These are phyloP conservation scores for Dysdera silvatica DNA, from an alignment of 1,140 invertebrate species.

Conservation along the genomic window DNA sequence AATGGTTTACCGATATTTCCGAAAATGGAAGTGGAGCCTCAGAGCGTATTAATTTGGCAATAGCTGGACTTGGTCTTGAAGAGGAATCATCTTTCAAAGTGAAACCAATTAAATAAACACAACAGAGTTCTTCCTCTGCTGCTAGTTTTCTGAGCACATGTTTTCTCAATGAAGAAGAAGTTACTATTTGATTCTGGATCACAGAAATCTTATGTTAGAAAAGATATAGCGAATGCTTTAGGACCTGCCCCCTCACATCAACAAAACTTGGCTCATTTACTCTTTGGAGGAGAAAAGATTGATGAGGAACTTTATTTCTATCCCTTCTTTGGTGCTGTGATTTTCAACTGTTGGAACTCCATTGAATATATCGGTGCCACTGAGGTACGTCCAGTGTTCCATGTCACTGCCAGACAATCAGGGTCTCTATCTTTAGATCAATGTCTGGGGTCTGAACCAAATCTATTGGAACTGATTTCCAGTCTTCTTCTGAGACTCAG, in stretches of 20 bases:
- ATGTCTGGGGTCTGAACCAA: constrained; percentile 21
- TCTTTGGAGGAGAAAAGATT: too few species aligned
- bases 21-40: constrained; percentile 1
- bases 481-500: background rate
- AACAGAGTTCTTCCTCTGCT: background rate
- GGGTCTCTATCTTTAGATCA: constrained; percentile 25
- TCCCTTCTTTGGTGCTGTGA: too few species aligned
- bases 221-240: too few species aligned
- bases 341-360: too few species aligned
- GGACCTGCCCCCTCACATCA: too few species aligned
- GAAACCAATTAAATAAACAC: too few species aligned
- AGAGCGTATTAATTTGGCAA: background rate
- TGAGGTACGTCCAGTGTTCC: constrained; percentile 33
- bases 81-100: background rate
- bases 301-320: too few species aligned
- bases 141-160: background rate
- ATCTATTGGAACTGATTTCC: constrained; percentile 15
- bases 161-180: too few species aligned
- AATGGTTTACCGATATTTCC: background rate
- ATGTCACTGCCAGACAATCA: constrained; percentile 29
- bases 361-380: constrained; percentile 28
- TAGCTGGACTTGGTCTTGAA: background rate
- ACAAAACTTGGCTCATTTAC: too few species aligned
- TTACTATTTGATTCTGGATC: too few species aligned
- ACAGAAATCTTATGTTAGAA: too few species aligned